Base-by-base conservation (phyloP, 2,113 vertebrate species). In the Prolemur simus region DNA sequence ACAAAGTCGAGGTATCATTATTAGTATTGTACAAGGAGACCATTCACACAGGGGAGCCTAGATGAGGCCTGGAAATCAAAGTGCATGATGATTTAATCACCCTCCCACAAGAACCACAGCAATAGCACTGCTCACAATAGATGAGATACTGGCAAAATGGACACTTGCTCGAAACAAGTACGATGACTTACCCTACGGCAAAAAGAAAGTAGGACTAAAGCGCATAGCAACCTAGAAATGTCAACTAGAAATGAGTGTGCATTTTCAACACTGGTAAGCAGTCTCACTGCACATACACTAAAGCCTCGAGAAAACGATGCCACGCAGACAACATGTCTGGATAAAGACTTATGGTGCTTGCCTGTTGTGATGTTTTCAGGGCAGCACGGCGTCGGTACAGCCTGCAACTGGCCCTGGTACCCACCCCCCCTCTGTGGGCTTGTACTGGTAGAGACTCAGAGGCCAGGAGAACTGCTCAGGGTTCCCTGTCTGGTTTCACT, bases 401-500 rank as follows among this genome's bases (percentile, higher is more conserved):
- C 60, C 60, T 34, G 45, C 13, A 10, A 9, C 5, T 18, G 34
- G 56, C 3, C 18, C 42, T 82, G 11, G 17, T 2, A 10, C 37
- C 69, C 8, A 4, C 58, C 1, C 11, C 1, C 11, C 42, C 34
- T 14, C 42, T 86, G 20, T 12, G 18, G 42, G 58, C 47, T 74
- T 23, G 87, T 52, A 29, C 29, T 17, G 21, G 17, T 4, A 3
- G 29, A 74, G 27, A 21, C 10, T 47, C 63, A 32, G 78, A 37
- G 14, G 23, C 32, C 4, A 52, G 58, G n/a, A 47, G 10, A 64
- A 45, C 27, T 6, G 47, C 63, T 9, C 49, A 64, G 77, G 20
- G 25, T 86, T 92, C 91, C 63, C 34, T 77, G 82, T 86, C 37
- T 68, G 54, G 29, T 42, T 58, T 63, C 56, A 37, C 85, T 60